phyloP scores from a whole-genome alignment of 2,797 vertebrate species.

The Hemitrygon akajei region DNA sequence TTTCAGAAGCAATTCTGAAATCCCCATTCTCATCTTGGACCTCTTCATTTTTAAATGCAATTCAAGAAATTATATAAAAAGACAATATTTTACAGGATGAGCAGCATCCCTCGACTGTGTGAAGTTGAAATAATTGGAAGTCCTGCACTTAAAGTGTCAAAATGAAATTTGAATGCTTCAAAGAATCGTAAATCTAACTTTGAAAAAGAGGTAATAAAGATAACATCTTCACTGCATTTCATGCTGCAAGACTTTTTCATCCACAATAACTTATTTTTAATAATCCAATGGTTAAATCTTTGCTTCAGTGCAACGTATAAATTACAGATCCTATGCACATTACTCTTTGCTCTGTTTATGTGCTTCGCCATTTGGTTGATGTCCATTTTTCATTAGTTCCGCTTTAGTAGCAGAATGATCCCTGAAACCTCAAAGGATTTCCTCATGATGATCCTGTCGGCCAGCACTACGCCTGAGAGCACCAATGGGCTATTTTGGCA shows the following conservation, averaged over 20 bases:
- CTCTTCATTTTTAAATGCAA: background rate
- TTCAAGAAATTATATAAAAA: background rate
- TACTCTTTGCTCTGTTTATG: background rate
- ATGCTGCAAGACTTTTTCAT: background rate
- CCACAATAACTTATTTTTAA: background rate
- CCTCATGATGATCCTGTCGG: no score
- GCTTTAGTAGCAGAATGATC: no score
- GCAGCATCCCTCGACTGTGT: background rate
- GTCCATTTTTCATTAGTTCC: background rate
- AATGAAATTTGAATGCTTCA: constrained; percentile 15
- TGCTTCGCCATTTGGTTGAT: background rate
- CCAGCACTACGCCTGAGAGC: no score
- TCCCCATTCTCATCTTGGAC: constrained; percentile 2
- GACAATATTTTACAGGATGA: background rate
- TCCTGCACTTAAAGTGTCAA: background rate
- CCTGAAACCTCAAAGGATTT: no score
- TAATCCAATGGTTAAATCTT: background rate
- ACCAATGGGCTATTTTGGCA: no score
- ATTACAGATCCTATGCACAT: background rate
- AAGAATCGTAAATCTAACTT: background rate
- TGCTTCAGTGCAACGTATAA: background rate
- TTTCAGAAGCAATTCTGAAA: background rate
- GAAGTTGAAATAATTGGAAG: background rate
- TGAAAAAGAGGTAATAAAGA: background rate
- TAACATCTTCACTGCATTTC: background rate